phyloP scores from a whole-genome alignment of 2,113 vertebrate genomes.

The Condylura cristata region DNA sequence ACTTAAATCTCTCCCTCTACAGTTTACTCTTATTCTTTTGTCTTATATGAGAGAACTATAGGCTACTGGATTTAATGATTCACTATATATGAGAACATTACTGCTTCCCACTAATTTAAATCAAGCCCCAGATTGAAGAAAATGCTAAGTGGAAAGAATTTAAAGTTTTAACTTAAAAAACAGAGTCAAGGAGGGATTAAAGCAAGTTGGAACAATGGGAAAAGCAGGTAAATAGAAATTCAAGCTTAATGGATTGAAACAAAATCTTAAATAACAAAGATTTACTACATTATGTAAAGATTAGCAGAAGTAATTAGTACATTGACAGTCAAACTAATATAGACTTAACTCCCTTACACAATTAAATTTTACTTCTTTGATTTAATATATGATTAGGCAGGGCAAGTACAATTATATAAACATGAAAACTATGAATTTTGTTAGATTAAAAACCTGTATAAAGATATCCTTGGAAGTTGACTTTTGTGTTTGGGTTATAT shows the following conservation, averaged over 20 bases:
- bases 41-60: background rate
- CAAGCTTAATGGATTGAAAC: conserved; percentile 4
- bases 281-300: background rate
- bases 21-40: background rate
- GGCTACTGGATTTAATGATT: background rate
- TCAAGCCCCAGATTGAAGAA: conserved; percentile 5
- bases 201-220: background rate
- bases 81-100: background rate
- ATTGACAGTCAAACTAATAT: background rate
- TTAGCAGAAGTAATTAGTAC: background rate
- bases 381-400: background rate
- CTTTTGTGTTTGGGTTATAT: background rate
- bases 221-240: conserved; percentile 20
- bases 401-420: background rate
- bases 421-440: background rate
- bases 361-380: background rate
- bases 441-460: background rate
- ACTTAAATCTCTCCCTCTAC: background rate
- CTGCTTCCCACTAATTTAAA: conserved; percentile 28
- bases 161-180: conserved; percentile 55
- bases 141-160: conserved; percentile 10
- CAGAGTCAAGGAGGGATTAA: background rate
- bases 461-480: background rate
- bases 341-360: background rate
- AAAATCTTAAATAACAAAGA: background rate